Base-by-base conservation (phyloP, 2,113 vertebrate genomes). In the Xiphophorus hellerii region DNA sequence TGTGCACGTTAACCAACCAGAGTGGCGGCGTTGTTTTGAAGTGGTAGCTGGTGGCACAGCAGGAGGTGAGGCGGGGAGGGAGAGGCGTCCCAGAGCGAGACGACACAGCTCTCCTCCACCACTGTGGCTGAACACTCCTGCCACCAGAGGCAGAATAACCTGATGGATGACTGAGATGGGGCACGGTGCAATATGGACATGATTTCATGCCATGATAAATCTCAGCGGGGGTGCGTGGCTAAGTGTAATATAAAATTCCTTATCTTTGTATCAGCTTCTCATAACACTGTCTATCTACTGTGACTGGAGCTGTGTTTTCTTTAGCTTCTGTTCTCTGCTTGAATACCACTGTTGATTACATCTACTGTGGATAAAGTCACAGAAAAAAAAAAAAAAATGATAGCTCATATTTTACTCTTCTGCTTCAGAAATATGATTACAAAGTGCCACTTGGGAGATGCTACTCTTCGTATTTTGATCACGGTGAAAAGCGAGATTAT, bases 161-260 rank as follows among this genome's bases (percentile, higher is more conserved):
- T 90, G 92, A 92, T 92, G 88, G 87, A 92, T 87, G 84, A 84
- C 74, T 84, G 89, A 93, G 92, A 94, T 91, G 92, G 87, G 83
- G 80, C 81, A 81, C 88, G 82, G 89, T 84, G 92, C 92, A 92
- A 93, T 93, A 93, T 90, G 90, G 90, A 93, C 90, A 91, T n/a
- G 94, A 93, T 94, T 93, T 94, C 89, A 94, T 90, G 91, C 89
- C 92, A 86, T 89, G 94, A 94, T 94, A 94, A 94, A 92, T 90
- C 89, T 80, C 84, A 89, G 88, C 84, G 80, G 89, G 91, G 89
- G 81, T 88, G 86, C 35, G 66, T 90, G 90, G 91, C 92, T 90
- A 92, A 93, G 92, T 92, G 92, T 94, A 93, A 94, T 94, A 93
- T 92, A 90, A 93, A 92, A 94, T 88, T 86, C 80, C 90, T 92